These are phyloP conservation scores for Lymantria monacha DNA, from an alignment of 2,888 invertebrate species.

Conservation along the genomic window DNA sequence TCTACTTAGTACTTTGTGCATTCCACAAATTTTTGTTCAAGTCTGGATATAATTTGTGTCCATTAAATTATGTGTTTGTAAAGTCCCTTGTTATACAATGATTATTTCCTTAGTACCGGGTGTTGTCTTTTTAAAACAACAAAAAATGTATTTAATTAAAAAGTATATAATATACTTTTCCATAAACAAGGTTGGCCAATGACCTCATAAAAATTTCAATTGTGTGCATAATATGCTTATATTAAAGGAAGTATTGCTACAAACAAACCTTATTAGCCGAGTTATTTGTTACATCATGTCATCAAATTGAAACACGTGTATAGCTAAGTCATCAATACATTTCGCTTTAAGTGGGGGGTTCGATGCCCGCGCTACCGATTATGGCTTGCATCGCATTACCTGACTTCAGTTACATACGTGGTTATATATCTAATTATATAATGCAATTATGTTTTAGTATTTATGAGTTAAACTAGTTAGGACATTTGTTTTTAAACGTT, in stretches of 20 bases:
- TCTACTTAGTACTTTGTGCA: too few relatives aligned
- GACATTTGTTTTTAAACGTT: too few relatives aligned
- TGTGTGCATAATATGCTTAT: neutral
- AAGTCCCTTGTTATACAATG: too few relatives aligned
- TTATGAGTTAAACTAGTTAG: neutral
- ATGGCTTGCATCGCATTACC: conserved; percentile 42
- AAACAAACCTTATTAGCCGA: conserved; percentile 12
- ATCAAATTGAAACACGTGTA: conserved; percentile 32
- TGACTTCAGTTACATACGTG: conserved; percentile 27
- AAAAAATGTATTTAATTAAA: too few relatives aligned
- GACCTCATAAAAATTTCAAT: neutral
- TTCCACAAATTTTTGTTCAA: too few relatives aligned
- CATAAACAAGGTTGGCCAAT: neutral
- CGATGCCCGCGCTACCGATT: conserved; percentile 68
- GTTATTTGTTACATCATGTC: conserved; percentile 22
- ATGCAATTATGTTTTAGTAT: neutral
- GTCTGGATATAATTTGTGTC: too few relatives aligned
- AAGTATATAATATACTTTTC: neutral
- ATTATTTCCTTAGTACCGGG: too few relatives aligned
- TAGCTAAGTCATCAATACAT: conserved; percentile 32
- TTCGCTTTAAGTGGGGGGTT: conserved; percentile 60
- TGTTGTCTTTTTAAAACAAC: too few relatives aligned
- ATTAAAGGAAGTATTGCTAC: conserved; percentile 11
- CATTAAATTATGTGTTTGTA: too few relatives aligned
- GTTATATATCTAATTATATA: neutral